Conservation (phyloP, 2,113 vertebrate species). For the Erpornis zantholeuca region DNA sequence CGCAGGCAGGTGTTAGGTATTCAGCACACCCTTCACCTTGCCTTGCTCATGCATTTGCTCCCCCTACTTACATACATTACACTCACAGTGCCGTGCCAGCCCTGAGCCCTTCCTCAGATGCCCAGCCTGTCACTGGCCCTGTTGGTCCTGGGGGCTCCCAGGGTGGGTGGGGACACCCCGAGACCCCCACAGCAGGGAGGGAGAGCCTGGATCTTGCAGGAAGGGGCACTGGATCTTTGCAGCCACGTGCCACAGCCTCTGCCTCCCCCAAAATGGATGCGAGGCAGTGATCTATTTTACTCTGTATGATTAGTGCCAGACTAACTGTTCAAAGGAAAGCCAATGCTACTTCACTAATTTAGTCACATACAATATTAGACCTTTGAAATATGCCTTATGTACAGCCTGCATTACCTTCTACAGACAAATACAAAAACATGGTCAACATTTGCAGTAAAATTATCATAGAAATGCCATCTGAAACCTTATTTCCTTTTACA, state of each 20-base stretch:
- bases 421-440: constrained; percentile 78
- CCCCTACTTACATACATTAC: not conserved
- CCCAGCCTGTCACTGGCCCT: not conserved
- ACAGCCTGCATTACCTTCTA: constrained; percentile 71
- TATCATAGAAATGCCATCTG: constrained; percentile 83
- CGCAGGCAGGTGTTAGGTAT: not conserved
- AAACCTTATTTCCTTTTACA: constrained; percentile 80
- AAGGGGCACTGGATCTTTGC: not conserved
- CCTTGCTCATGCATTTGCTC: not conserved
- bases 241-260: not conserved
- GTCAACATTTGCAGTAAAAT: constrained; percentile 81
- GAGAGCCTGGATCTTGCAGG: not conserved
- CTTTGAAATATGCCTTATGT: constrained; percentile 70
- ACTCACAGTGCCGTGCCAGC: rapidly evolving
- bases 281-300: constrained; percentile 41
- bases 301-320: constrained; percentile 43
- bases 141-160: not conserved
- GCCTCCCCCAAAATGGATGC: not conserved
- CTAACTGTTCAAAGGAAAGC: constrained; percentile 64
- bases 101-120: not conserved
- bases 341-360: constrained; percentile 66
- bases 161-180: rapidly evolving
- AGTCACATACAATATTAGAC: constrained; percentile 68
- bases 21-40: not conserved
- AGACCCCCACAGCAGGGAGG: rapidly evolving